Conservation (phyloP, 1,140 invertebrate genomes). For the Monomorium pharaonis region DNA sequence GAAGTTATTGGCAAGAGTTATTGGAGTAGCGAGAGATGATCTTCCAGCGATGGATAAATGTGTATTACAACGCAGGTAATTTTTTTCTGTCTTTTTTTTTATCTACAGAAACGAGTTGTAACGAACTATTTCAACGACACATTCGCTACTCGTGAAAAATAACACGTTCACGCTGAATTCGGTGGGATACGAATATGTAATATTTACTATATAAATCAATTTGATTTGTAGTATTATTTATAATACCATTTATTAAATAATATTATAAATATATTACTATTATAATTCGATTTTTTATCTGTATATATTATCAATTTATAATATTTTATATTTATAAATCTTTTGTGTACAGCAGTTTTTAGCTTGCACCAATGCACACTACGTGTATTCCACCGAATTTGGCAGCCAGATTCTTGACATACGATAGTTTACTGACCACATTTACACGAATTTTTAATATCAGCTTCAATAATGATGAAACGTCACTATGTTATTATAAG, state of each 20-base stretch:
- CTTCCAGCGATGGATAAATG: slow-evolving; percentile 63
- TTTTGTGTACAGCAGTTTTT: background rate
- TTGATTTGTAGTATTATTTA: no score
- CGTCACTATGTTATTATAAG: background rate
- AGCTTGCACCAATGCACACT: background rate
- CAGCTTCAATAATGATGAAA: background rate
- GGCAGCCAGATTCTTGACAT: background rate
- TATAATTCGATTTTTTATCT: no score
- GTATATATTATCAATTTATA: no score
- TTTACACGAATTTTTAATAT: slow-evolving; percentile 30
- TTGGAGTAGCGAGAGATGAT: slow-evolving; percentile 84
- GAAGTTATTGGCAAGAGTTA: slow-evolving; percentile 84
- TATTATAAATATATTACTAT: no score
- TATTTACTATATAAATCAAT: no score
- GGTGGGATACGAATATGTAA: background rate
- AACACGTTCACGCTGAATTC: background rate
- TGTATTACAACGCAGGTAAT: slow-evolving; percentile 7
- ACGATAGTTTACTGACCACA: background rate
- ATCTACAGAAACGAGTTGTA: slow-evolving; percentile 36
- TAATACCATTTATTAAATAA: no score
- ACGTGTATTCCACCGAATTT: background rate
- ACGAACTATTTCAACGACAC: slow-evolving; percentile 49
- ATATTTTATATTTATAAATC: no score
- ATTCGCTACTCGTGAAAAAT: slow-evolving; percentile 54
- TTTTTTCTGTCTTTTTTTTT: slow-evolving; percentile 54